Base-by-base conservation (phyloP, 2,797 vertebrate species). In the Aythya fuligula region DNA sequence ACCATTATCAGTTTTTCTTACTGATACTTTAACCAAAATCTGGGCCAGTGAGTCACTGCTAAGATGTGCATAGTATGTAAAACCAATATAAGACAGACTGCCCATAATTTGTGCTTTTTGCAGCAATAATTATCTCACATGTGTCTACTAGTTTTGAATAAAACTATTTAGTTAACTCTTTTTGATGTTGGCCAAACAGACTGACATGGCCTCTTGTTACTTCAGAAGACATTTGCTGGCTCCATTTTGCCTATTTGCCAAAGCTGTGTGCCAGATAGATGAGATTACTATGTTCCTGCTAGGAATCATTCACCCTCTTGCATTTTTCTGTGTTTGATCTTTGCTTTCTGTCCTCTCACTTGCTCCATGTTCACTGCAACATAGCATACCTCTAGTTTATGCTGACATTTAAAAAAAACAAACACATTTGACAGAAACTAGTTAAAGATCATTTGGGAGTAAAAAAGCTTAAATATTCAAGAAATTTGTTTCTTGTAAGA, bases 201-300 rank as follows among this genome's bases (percentile, higher is more conserved):
- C n/a, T 66, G 28, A 32, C 56, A 24, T 13, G 54, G 38, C 70
- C 47, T 95, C 67, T 86, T 20, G 20, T 94, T 84, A 58, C 49
- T 76, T 92, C 84, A 70, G 86, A 89, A 93, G 87, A 86, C 34
- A 71, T 93, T 95, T 96, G 3, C 77, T 67, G 17, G 21, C 38
- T 96, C 81, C 11, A 62, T 95, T 93, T 66, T 88, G 71, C 81
- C 67, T 89, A 2, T 90, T 96, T 97, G 94, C 88, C 90, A 94
- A 91, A 92, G 85, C 89, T 86, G 7, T 47, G 39, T 85, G 30
- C 77, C 85, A 85, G 69, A 84, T 57, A 58, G 41, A 5, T 62
- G 34, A 62, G 20, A 94, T 89, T 93, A 47, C 61, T 21, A 7
- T 69, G 70, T 94, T 91, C 38, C 36, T 94, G 41, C n/a, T 61